These are phyloP conservation scores for Halcyon leucocephala DNA, from an alignment of 2,797 vertebrate species.

Conservation along the genomic window DNA sequence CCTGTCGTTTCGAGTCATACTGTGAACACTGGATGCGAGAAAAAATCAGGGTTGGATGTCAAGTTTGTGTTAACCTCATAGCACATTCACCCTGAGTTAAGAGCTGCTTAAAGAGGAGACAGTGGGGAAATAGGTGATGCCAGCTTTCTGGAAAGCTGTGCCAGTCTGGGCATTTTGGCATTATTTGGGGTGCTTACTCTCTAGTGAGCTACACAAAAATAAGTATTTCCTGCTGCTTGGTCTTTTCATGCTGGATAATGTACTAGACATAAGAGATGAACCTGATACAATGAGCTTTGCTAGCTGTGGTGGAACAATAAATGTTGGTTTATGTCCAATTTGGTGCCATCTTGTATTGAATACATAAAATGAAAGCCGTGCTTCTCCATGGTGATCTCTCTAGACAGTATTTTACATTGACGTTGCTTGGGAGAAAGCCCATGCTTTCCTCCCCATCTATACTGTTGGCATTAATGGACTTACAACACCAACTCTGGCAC, in stretches of 20 bases:
- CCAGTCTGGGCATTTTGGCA: background rate
- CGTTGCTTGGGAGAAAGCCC: background rate
- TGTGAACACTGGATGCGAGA: background rate
- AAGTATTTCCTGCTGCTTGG: background rate
- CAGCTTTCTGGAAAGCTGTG: background rate
- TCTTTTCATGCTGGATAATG: background rate
- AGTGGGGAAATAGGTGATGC: background rate
- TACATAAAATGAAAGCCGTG: background rate
- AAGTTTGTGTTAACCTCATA: background rate
- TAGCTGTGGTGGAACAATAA: background rate
- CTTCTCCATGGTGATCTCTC: background rate
- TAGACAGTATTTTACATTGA: background rate
- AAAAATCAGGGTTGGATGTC: background rate
- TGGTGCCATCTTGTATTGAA: background rate
- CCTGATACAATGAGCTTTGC: background rate
- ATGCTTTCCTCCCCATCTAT: background rate
- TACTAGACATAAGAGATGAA: slow-evolving; percentile 20
- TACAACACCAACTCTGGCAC: background rate
- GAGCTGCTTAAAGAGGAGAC: background rate
- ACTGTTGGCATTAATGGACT: background rate
- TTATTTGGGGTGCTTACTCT: background rate
- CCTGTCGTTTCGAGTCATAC: background rate
- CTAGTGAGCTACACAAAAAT: background rate
- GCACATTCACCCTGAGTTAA: background rate
- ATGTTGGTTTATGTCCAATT: slow-evolving; percentile 7